Evolutionary conservation across 2,888 invertebrate species (phyloP).

Genomic region (Neoscelio sp.): DNA sequence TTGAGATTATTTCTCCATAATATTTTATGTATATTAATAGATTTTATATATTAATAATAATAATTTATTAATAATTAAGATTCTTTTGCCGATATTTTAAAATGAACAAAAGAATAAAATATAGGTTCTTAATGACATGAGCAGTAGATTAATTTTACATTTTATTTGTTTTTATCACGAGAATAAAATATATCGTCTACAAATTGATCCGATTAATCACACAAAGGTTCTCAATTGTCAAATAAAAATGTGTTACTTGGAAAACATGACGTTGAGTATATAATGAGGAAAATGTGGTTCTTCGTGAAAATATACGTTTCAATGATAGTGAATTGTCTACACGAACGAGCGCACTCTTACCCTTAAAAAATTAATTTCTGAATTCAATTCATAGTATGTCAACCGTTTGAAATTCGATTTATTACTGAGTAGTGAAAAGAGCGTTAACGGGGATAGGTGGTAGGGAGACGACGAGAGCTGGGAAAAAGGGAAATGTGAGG

Average conservation of each 20-base stretch:
- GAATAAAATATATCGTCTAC: no score
- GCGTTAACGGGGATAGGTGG: conserved; percentile 24
- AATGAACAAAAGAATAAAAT: no score
- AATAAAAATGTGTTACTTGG: background rate
- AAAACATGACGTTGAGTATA: conserved; percentile 6
- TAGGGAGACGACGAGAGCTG: conserved; percentile 13
- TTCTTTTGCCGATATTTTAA: no score
- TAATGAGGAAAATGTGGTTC: conserved; percentile 16
- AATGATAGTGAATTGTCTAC: conserved; percentile 31
- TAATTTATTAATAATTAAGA: no score
- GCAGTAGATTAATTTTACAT: no score
- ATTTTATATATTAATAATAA: no score
- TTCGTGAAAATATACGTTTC: conserved; percentile 22
- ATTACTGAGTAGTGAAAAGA: conserved; percentile 60
- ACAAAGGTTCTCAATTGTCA: background rate
- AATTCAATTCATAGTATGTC: conserved; percentile 63
- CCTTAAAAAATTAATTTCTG: conserved; percentile 53
- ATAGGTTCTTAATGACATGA: background rate
- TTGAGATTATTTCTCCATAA: no score
- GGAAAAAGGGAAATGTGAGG: conserved; percentile 29
- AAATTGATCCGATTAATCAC: conserved; percentile 7
- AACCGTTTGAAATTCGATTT: conserved; percentile 67
- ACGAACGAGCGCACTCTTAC: conserved; percentile 10
- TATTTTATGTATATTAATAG: no score
- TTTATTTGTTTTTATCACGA: no score